Evolutionary conservation across 2,113 vertebrate genomes (phyloP).

Genomic region (Muscicapa adusta): DNA sequence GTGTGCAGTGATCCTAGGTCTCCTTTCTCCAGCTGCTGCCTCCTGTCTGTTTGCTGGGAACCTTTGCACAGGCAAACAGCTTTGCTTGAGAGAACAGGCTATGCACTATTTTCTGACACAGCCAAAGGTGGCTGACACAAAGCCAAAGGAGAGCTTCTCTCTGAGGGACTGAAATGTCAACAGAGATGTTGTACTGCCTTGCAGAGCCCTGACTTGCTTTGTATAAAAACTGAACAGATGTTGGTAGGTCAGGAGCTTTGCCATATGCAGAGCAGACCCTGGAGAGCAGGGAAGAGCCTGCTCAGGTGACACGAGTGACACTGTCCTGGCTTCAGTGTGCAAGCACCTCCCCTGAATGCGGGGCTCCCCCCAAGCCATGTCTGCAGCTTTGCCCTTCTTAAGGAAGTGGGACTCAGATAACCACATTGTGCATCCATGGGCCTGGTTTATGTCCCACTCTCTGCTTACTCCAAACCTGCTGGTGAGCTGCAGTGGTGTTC

Average conservation of each 20-base stretch:
- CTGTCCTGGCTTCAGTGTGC: background rate
- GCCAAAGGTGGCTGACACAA: constrained; percentile 46
- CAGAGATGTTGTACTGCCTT: constrained; percentile 15
- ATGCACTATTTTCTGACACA: background rate
- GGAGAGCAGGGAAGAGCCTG: background rate
- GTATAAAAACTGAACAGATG: constrained; percentile 29
- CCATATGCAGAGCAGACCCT: background rate
- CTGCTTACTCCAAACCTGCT: background rate
- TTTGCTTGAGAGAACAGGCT: constrained; percentile 48
- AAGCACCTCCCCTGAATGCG: background rate
- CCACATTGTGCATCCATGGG: background rate
- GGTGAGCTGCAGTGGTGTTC: background rate
- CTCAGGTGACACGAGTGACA: background rate
- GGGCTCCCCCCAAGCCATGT: background rate
- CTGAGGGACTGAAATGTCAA: constrained; percentile 34
- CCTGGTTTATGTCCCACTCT: background rate
- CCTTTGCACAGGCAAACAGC: background rate
- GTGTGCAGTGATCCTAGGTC: constrained; percentile 43
- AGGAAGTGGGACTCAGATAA: rapidly evolving
- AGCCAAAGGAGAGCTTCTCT: constrained; percentile 6
- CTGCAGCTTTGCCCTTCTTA: background rate
- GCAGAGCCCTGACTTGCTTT: constrained; percentile 13
- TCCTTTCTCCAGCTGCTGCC: background rate
- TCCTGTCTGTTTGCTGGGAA: background rate
- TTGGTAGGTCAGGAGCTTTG: constrained; percentile 36